Conservation (phyloP, 2,113 vertebrate species). For the Osmerus eperlanus region DNA sequence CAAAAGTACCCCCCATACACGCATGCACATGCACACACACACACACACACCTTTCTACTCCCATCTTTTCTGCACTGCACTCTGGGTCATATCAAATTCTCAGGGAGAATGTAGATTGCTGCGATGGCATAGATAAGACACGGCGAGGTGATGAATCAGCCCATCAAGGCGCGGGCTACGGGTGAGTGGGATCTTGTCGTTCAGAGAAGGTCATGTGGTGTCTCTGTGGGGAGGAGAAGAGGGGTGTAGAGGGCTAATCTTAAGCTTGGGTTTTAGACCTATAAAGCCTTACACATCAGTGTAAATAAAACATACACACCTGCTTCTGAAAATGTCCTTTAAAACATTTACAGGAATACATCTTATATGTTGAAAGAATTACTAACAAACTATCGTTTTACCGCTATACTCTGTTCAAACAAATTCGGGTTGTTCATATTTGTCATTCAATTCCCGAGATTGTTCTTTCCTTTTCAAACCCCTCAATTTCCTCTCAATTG, state of each 20-base stretch:
- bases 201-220: conserved; percentile 29
- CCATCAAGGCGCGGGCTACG: conserved; percentile 47
- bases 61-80: conserved; percentile 39
- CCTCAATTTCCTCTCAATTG: too few relatives aligned
- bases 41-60: conserved; percentile 12
- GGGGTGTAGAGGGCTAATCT: neutral
- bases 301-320: neutral
- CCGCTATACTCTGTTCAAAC: too few relatives aligned
- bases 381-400: too few relatives aligned
- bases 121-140: conserved; percentile 63
- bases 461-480: too few relatives aligned
- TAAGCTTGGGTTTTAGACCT: neutral
- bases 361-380: too few relatives aligned
- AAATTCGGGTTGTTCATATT: too few relatives aligned
- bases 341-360: too few relatives aligned
- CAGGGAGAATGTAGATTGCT: conserved; percentile 58
- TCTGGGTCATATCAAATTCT: conserved; percentile 70
- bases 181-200: conserved; percentile 54
- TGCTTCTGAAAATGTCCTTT: too few relatives aligned
- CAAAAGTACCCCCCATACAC: neutral
- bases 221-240: conserved; percentile 10
- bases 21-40: neutral
- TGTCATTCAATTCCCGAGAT: too few relatives aligned
- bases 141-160: conserved; percentile 69
- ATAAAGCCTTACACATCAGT: neutral